Evolutionary conservation across 2,888 invertebrate genomes (phyloP).

Genomic region (Leucania comma): DNA sequence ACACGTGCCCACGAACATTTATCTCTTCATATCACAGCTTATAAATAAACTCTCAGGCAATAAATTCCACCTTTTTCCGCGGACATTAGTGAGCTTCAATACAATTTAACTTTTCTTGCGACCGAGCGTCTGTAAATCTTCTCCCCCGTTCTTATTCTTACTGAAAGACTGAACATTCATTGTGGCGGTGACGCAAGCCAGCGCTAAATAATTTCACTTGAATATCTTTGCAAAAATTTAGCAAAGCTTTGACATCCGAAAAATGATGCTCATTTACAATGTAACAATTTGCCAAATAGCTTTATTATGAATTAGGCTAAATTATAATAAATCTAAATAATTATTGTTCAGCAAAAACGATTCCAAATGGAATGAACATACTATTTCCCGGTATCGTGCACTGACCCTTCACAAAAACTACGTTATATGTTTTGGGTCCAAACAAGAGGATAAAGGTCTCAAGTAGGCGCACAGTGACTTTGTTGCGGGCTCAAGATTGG

Average conservation of each 20-base stretch:
- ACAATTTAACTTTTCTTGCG: slow-evolving; percentile 52
- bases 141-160: slow-evolving; percentile 18
- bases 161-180: slow-evolving; percentile 44
- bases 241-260: slow-evolving; percentile 8
- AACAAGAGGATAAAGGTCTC: slow-evolving; percentile 57
- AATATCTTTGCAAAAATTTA: slow-evolving; percentile 17
- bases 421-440: slow-evolving; percentile 39
- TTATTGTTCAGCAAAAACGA: slow-evolving; percentile 15
- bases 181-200: slow-evolving; percentile 20
- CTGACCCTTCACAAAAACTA: slow-evolving; percentile 46
- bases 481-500: slow-evolving; percentile 50
- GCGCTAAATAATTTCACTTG: slow-evolving; percentile 40
- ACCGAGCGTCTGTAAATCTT: slow-evolving; percentile 26
- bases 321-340: slow-evolving; percentile 17
- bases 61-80: slow-evolving; percentile 40
- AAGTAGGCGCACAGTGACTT: slow-evolving; percentile 46
- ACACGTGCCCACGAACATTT: slow-evolving; percentile 59
- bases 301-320: slow-evolving; percentile 21
- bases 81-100: slow-evolving; percentile 40
- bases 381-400: background rate
- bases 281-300: background rate
- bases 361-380: slow-evolving; percentile 1
- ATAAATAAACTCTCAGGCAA: slow-evolving; percentile 61
- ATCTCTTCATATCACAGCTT: slow-evolving; percentile 56
- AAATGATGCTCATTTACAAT: slow-evolving; percentile 18